phyloP scores from a whole-genome alignment of 2,113 vertebrate genomes.

The Cricetomys ansorgei region DNA sequence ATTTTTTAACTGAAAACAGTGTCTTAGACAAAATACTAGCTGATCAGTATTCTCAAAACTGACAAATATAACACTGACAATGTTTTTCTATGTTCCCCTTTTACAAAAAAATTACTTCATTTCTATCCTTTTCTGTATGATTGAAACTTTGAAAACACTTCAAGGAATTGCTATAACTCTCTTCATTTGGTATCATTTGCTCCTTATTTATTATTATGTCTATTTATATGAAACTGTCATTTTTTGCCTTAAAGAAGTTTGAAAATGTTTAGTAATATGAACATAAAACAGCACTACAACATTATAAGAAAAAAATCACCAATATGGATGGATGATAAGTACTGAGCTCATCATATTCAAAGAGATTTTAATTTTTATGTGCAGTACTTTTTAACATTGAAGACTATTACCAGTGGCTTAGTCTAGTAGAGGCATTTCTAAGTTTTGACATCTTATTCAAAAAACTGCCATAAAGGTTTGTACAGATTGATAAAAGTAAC shows the following conservation, averaged over 20 bases:
- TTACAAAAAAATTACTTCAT: not conserved
- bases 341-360: not conserved
- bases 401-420: not conserved
- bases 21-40: not conserved
- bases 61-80: not conserved
- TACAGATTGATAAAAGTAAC: not conserved
- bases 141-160: not conserved
- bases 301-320: not conserved
- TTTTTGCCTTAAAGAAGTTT: not conserved
- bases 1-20: not conserved
- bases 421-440: not conserved
- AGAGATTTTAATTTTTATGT: not conserved
- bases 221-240: not conserved
- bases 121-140: not conserved
- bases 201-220: not conserved
- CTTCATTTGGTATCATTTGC: not conserved
- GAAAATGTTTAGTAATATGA: not conserved
- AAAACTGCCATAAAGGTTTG: too few species aligned
- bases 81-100: not conserved
- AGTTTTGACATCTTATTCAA: not conserved
- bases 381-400: not conserved
- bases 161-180: not conserved
- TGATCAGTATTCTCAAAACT: not conserved
- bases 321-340: not conserved
- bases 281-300: not conserved